Base-by-base conservation (phyloP, 2,113 vertebrate genomes). In the Syngnathus scovelli region DNA sequence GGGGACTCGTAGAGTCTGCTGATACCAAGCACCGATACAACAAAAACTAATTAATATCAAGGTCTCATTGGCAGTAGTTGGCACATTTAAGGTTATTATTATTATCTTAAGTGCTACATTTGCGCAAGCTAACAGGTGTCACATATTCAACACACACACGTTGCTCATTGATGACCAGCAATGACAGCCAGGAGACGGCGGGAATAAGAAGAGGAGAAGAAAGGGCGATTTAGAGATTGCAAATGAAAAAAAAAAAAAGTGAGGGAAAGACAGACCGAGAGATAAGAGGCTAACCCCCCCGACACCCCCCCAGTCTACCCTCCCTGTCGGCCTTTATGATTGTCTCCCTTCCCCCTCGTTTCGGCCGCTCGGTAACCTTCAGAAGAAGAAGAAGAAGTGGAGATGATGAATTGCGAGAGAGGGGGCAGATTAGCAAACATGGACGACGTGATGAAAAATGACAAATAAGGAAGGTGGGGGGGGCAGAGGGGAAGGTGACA, bases 361-460 rank as follows among this genome's bases (percentile, higher is more conserved):
- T 88, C 83, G 74, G 72, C 70, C 19, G 75, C 81, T 76, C 54
- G 10, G 79, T 85, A 89, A 89, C 88, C 86, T 91, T 90, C 87
- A 90, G 80, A 81, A 54, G 63, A 23, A 23, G 63, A 23, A 23
- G 23, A 51, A 48, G 72, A 79, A 78, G 81, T 74, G 56, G 83
- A 83, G 80, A 88, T 91, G 91, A 92, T 90, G 89, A 91, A 92
- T 90, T 77, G 89, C 86, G 86, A 88, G 80, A 90, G 89, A 82
- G 27, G 27, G 89, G 82, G 73, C 68, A 89, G 88, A 92, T 91
- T 87, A 90, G 84, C 81, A 82, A 87, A 89, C 84, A 90, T 64
- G 64, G 81, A 80, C 75, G 64, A 15, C 85, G 88, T 88, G 86
- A 88, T 88, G 88, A 88, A 89, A 91, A 88, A 90, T 90, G 90